phyloP scores from a whole-genome alignment of 2,797 vertebrate genomes.

The Acanthiza pusilla region DNA sequence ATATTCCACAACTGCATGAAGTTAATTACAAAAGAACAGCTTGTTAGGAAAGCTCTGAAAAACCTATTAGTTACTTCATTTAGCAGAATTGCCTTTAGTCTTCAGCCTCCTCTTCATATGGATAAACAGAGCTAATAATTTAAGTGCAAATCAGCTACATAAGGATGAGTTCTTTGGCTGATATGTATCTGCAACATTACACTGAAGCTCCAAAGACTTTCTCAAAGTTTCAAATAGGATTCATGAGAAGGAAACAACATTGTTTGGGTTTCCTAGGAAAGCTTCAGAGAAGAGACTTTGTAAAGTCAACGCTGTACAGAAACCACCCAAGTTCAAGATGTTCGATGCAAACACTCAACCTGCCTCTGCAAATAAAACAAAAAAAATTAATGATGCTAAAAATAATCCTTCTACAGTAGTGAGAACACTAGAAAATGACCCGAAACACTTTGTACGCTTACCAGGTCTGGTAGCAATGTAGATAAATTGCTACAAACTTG shows the following conservation, averaged over 20 bases:
- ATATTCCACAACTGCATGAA: not conserved
- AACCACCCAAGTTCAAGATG: not conserved
- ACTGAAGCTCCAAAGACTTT: not conserved
- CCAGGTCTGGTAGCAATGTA: not conserved
- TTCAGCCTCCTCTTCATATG: not conserved
- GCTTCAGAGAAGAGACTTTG: not conserved
- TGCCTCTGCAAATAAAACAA: not conserved
- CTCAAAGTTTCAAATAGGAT: not conserved
- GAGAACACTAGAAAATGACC: not conserved
- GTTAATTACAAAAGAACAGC: not conserved
- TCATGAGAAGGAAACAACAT: not conserved
- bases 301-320: not conserved
- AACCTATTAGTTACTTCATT: not conserved
- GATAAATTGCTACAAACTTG: not conserved
- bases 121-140: not conserved
- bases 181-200: not conserved
- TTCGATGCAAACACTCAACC: not conserved
- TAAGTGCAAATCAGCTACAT: not conserved
- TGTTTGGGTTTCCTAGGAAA: not conserved
- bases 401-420: not conserved
- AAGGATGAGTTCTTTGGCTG: not conserved
- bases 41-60: not conserved
- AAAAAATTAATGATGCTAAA: not conserved
- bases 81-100: not conserved
- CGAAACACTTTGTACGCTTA: not conserved